Conservation (phyloP, 1,140 invertebrate genomes). For the Drosophila nigromelanica region DNA sequence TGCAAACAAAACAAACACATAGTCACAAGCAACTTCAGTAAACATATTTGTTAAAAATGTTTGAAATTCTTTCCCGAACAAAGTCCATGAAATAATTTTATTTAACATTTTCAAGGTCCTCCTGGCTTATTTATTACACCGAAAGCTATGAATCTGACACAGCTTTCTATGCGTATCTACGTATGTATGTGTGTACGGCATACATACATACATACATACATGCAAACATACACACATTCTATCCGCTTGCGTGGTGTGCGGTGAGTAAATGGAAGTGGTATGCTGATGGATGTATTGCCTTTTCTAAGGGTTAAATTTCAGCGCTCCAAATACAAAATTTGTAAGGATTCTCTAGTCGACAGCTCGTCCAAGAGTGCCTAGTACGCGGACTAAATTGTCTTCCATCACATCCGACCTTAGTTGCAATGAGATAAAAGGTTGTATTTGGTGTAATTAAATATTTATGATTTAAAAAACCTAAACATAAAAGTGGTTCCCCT, state of each 20-base stretch:
- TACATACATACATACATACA: not conserved
- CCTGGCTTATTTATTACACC: conserved; percentile 41
- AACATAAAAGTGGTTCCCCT: too few relatives aligned
- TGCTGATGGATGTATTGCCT: not conserved
- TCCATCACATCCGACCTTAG: too few relatives aligned
- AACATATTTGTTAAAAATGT: conserved; percentile 36
- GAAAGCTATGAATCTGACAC: conserved; percentile 27
- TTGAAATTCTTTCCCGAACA: conserved; percentile 38
- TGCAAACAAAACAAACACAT: conserved; percentile 9
- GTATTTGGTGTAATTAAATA: too few relatives aligned
- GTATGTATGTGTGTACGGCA: conserved; percentile 7
- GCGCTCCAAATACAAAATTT: not conserved
- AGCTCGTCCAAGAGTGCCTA: too few relatives aligned
- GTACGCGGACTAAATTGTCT: too few relatives aligned
- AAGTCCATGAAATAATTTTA: conserved; percentile 35
- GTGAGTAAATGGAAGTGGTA: not conserved
- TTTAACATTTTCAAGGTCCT: conserved; percentile 44
- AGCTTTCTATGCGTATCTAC: conserved; percentile 7
- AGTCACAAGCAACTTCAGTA: conserved; percentile 20
- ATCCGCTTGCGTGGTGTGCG: not conserved
- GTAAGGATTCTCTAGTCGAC: not conserved
- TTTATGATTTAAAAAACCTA: too few relatives aligned
- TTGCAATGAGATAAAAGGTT: too few relatives aligned
- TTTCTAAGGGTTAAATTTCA: not conserved
- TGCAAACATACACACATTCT: not conserved